Evolutionary conservation across 2,888 invertebrate genomes (phyloP), one percentile per base, ranked within the genome.

Genomic region (Drosophila paracracens): DNA sequence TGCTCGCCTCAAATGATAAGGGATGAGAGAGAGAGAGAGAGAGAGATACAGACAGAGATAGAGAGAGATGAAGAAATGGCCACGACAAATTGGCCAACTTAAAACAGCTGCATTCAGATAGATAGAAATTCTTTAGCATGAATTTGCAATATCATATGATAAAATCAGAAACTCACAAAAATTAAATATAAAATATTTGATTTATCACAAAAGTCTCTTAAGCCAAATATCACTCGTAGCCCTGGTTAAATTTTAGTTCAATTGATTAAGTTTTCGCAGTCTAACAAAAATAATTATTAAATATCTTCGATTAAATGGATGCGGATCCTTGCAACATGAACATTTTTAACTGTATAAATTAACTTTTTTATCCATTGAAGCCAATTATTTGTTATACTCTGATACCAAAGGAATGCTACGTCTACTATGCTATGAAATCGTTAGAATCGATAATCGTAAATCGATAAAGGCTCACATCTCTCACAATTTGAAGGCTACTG

Each of bases 31-130:
- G 8, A 7, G 25, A 36, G 54, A 36, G 5, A 18, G 21, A 27
- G 36, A 46, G 5, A 18, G 8, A 25, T 1, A 1, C 2, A 25
- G 25, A 25, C 2, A 8, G 27, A 36, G 54, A n/a, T 11, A 27
- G 27, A n/a, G 2, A 16, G 27, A 27, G 29, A 29, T 18, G 29
- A 11, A 4, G 29, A 21, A 56, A 40, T 56, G 48, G 71, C 53
- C 60, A 53, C 36, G 16, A 13, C 35, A 70, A 70, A 25, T 70
- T 70, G 35, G 25, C 51, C 51, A 52, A 27, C 70, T 58, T 10
- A 11, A 43, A 13, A 46, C n/a, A 52, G 36, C 31, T 46, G 43
- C 21, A 46, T 46, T 68, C 57, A 25, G 35, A 2, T 69, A 35
- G 35, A 69, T 69, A 7, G 31, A 70, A 52, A 38, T 46, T 27